Evolutionary conservation across 1,140 invertebrate genomes (phyloP), one percentile per base, ranked within the genome.

Genomic region (Penaeus chinensis): DNA sequence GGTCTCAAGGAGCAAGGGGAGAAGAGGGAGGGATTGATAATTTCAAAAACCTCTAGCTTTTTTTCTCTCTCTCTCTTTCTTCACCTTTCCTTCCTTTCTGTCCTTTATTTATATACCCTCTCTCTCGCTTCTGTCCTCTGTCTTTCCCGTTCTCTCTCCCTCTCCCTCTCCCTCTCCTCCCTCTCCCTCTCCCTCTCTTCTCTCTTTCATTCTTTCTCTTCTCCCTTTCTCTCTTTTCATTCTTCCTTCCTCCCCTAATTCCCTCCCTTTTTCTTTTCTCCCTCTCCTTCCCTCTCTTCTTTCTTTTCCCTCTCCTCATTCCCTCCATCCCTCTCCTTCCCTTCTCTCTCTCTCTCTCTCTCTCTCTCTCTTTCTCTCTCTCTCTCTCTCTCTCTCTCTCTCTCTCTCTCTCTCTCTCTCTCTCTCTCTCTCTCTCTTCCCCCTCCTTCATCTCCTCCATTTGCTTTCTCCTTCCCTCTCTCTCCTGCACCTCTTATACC

Each of bases 341-440:
- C n/a, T 24, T 62, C 61, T 71, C 66, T 71, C 66, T 32, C 32
- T 71, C 80, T 62, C 80, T 47, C 80, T 82, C 27, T 65, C 61
- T 62, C 62, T 65, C 80, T 65, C 22, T 19, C 80, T 63, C 61
- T 11, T 24, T n/a, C 65, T 78, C 24, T 78, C 42, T 78, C 42
- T 78, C 27, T 78, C 76, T 47, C 76, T 78, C 42, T 47, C 42
- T 78, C 76, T 80, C 78, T 20, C 78, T 80, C 24, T 54, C 78
- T 0, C 24, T 47, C 37, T 60, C 32, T 78, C 22, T 10, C 74
- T 27, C 3, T 22, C 18, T 78, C 37, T 47, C 76, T 54, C 77
- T 20, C 37, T 76, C 71, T 10, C 42, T 37, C 42, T 37, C 42
- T 37, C 42, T 37, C 42, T 37, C 42, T 37, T 24, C 71, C 42